Percentiles rank a stretch among this genome's conserved stretches.
These are phyloP conservation scores for Dryas iulia DNA, from an alignment of 1,140 invertebrate genomes.

Conservation along the genomic window DNA sequence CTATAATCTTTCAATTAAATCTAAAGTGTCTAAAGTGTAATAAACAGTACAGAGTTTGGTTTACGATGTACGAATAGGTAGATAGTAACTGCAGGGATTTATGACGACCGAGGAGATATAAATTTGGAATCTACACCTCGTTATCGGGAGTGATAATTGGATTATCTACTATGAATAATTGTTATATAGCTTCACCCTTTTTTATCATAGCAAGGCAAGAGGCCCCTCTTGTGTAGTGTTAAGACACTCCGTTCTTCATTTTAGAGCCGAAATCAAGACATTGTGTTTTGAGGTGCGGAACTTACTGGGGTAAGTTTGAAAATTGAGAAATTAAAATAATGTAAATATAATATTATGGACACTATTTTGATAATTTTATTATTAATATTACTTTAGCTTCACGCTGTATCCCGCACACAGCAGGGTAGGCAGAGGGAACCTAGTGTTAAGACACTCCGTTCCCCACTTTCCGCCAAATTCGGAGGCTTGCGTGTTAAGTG, in stretches of 20 bases:
- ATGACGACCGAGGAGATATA: slow-evolving; percentile 32
- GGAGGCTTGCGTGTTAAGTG: not conserved
- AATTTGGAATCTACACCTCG: slow-evolving; percentile 28
- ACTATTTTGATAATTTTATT: slow-evolving; percentile 17
- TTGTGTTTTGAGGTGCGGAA: no score
- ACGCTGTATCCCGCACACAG: not conserved
- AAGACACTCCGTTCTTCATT: no score
- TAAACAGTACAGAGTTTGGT: not conserved
- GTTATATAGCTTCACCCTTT: no score
- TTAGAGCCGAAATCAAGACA: no score
- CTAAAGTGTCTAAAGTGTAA: not conserved
- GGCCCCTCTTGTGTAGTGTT: no score
- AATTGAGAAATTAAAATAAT: no score
- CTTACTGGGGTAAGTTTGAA: no score
- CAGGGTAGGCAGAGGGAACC: not conserved
- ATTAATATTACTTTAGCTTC: not conserved
- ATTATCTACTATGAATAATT: slow-evolving; percentile 22
- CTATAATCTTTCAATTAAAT: not conserved
- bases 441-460: not conserved
- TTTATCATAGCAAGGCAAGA: no score
- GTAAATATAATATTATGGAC: no score
- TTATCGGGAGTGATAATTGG: slow-evolving; percentile 29
- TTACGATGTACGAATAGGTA: slow-evolving; percentile 35
- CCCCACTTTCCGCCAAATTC: not conserved
- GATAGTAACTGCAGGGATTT: slow-evolving; percentile 13